These are phyloP conservation scores for Apodemia duryi DNA, from an alignment of 2,888 invertebrate species.

Conservation along the genomic window DNA sequence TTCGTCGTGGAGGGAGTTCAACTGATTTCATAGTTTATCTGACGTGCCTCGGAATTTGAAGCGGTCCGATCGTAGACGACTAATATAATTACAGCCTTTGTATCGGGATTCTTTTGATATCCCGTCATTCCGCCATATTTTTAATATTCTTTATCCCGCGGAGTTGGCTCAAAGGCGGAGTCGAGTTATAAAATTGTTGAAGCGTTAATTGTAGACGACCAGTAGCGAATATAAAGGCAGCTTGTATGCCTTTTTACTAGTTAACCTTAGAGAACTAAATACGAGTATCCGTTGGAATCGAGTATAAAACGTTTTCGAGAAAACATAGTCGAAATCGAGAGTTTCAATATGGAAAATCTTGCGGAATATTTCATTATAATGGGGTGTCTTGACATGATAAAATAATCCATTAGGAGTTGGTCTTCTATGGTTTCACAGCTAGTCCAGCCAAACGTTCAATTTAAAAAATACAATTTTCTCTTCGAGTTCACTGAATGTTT, in stretches of 20 bases:
- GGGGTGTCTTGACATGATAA: no score
- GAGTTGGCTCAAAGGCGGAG: constrained; percentile 68
- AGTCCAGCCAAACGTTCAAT: no score
- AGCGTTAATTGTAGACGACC: constrained; percentile 77
- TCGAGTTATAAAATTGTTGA: constrained; percentile 75
- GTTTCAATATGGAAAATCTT: no score
- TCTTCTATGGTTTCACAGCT: no score
- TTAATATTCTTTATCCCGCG: constrained; percentile 51
- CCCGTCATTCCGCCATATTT: constrained; percentile 49
- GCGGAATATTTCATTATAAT: no score
- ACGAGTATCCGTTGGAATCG: background rate
- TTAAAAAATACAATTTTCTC: no score
- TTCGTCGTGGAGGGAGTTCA: constrained; percentile 1
- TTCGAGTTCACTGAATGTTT: no score
- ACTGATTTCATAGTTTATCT: constrained; percentile 14
- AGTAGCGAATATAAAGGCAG: constrained; percentile 74
- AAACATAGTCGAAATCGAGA: background rate
- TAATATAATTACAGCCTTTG: constrained; percentile 65
- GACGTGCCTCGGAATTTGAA: constrained; percentile 9
- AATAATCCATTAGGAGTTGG: no score
- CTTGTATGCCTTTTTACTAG: constrained; percentile 57
- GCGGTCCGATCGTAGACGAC: constrained; percentile 25
- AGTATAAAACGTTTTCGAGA: background rate
- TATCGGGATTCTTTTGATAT: constrained; percentile 36
- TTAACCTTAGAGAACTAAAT: constrained; percentile 46